Evolutionary conservation across 2,113 vertebrate genomes (phyloP).

Genomic region (Antennarius striatus): DNA sequence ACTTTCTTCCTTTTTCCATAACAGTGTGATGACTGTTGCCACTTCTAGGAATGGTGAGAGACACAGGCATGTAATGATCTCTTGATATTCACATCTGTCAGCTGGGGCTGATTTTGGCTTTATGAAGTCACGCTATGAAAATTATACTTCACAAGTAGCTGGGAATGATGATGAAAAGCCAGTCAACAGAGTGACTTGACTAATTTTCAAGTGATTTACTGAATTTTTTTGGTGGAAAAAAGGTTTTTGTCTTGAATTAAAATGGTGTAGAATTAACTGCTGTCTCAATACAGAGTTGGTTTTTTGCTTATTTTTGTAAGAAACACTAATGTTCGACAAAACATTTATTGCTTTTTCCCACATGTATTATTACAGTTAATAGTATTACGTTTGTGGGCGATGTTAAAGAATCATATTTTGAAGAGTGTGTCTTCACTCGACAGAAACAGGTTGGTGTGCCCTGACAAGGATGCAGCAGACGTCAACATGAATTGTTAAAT

Average conservation of each 20-base stretch:
- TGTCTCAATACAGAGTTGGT: neutral
- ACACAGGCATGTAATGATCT: conserved; percentile 28
- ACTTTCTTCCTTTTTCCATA: conserved; percentile 14
- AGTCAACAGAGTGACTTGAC: neutral
- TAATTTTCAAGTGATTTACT: neutral
- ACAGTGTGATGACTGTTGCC: conserved; percentile 14
- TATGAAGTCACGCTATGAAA: conserved; percentile 9
- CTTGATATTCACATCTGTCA: conserved; percentile 39
- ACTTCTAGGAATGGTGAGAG: conserved; percentile 31
- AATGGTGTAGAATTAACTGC: neutral
- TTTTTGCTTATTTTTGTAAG: neutral
- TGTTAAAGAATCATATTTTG: too few relatives aligned
- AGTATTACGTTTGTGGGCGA: too few relatives aligned
- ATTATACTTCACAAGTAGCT: neutral
- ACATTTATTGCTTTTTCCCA: too few relatives aligned
- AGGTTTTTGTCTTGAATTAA: neutral
- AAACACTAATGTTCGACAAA: too few relatives aligned
- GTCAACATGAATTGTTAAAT: too few relatives aligned
- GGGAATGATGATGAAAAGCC: conserved; percentile 6
- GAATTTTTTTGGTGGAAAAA: neutral
- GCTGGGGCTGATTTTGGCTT: conserved; percentile 10
- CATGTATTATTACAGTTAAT: too few relatives aligned
- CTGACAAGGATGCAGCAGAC: too few relatives aligned
- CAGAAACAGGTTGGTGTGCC: too few relatives aligned
- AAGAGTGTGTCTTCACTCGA: too few relatives aligned